Evolutionary conservation across 2,888 invertebrate genomes (phyloP).

Genomic region (Ashinkailepas kermadecensis): DNA sequence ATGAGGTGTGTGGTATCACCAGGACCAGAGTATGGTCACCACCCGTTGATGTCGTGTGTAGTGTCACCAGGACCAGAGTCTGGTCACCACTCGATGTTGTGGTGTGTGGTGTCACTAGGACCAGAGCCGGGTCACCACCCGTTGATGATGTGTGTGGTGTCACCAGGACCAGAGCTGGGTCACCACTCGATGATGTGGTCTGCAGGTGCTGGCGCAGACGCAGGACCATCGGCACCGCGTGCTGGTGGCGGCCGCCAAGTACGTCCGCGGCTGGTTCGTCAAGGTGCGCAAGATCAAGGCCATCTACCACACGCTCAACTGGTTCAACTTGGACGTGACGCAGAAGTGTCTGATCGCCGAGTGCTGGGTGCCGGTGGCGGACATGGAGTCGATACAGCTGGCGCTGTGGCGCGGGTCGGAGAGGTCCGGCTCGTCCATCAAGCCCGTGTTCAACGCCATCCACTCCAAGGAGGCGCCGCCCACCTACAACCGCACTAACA

Average conservation of each 20-base stretch:
- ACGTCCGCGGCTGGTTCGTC: conserved; percentile 78
- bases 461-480: conserved; percentile 82
- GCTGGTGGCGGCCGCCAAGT: conserved; percentile 72
- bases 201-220: conserved; percentile 72
- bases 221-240: conserved; percentile 80
- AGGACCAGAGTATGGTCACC: no score
- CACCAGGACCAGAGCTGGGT: no score
- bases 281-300: conserved; percentile 85
- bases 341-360: conserved; percentile 84
- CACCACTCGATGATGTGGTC: no score
- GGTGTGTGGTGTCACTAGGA: no score
- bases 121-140: no score
- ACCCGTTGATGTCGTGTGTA: no score
- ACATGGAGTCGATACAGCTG: conserved; percentile 62
- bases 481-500: conserved; percentile 92
- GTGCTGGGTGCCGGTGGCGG: conserved; percentile 73
- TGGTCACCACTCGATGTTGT: no score
- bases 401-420: conserved; percentile 82
- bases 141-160: no score
- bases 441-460: conserved; percentile 93
- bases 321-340: conserved; percentile 84
- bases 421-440: conserved; percentile 48
- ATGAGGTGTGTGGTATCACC: no score
- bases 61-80: no score
- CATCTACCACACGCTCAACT: conserved; percentile 85